phyloP scores from a whole-genome alignment of 2,797 vertebrate species.

The Chelmon rostratus region DNA sequence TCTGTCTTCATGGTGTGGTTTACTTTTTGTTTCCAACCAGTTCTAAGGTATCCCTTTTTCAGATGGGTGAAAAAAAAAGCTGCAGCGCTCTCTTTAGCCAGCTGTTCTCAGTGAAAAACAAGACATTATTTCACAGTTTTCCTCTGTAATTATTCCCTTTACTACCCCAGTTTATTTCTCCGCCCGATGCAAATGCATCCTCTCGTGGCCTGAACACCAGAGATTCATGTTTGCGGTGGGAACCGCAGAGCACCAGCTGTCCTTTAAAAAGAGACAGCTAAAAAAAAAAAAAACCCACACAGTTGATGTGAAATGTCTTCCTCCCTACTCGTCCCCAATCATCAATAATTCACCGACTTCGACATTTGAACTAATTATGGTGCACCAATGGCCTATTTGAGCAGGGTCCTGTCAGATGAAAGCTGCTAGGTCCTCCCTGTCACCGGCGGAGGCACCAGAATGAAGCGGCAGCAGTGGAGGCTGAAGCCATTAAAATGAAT shows the following conservation, averaged over 20 bases:
- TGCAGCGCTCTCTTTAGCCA: constrained; percentile 41
- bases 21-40: constrained; percentile 53
- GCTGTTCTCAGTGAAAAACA: constrained; percentile 58
- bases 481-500: constrained; percentile 76
- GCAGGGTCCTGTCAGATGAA: constrained; percentile 77
- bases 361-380: constrained; percentile 88
- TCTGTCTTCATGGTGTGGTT: constrained; percentile 56
- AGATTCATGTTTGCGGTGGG: constrained; percentile 67
- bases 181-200: constrained; percentile 58
- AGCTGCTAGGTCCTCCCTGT: constrained; percentile 67
- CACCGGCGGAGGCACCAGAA: constrained; percentile 56
- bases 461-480: constrained; percentile 54
- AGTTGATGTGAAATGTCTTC: constrained; percentile 75
- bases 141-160: constrained; percentile 68
- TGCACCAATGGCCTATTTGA: constrained; percentile 85
- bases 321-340: constrained; percentile 69
- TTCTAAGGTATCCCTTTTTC: constrained; percentile 53
- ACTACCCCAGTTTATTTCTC: constrained; percentile 63
- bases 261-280: constrained; percentile 71
- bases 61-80: constrained; percentile 6
- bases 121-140: constrained; percentile 66
- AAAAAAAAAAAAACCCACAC: constrained; percentile 42
- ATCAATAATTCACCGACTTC: constrained; percentile 86
- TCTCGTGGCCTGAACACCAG: constrained; percentile 64
- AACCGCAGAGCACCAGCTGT: constrained; percentile 74